phyloP scores from a whole-genome alignment of 1,140 invertebrate genomes.

The Zaprionus inermis region DNA sequence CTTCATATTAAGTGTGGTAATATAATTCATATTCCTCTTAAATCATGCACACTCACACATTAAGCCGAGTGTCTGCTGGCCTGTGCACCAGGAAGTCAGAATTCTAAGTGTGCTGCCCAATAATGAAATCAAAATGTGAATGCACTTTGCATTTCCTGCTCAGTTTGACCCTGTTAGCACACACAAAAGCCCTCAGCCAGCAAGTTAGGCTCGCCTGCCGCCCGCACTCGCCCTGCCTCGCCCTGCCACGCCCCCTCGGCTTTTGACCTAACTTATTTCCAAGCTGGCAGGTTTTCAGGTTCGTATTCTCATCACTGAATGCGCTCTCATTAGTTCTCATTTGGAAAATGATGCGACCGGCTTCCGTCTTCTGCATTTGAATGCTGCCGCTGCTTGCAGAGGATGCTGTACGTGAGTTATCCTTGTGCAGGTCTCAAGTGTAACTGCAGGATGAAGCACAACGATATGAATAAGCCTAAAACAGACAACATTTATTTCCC shows the following conservation, averaged over 20 bases:
- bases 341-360: slow-evolving; percentile 46
- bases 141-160: slow-evolving; percentile 82
- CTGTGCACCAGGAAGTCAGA: slow-evolving; percentile 70
- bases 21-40: too few species aligned
- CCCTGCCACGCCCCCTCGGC: too few species aligned
- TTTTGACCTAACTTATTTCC: not conserved
- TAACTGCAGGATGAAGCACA: not conserved
- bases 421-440: not conserved
- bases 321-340: slow-evolving; percentile 63
- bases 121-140: slow-evolving; percentile 82
- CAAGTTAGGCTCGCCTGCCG: not conserved
- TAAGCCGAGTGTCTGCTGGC: not conserved
- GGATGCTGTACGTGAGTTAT: not conserved
- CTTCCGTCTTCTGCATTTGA: slow-evolving; percentile 33
- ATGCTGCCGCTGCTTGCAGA: slow-evolving; percentile 21
- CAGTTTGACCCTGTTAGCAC: slow-evolving; percentile 71
- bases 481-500: too few species aligned
- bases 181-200: slow-evolving; percentile 7
- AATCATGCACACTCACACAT: not conserved
- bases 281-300: slow-evolving; percentile 6
- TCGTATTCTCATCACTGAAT: slow-evolving; percentile 48
- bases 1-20: too few species aligned
- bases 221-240: not conserved
- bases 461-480: too few species aligned
- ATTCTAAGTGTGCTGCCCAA: slow-evolving; percentile 45